Evolutionary conservation across 1,140 invertebrate species (phyloP).

Genomic region (Zaprionus davidi): DNA sequence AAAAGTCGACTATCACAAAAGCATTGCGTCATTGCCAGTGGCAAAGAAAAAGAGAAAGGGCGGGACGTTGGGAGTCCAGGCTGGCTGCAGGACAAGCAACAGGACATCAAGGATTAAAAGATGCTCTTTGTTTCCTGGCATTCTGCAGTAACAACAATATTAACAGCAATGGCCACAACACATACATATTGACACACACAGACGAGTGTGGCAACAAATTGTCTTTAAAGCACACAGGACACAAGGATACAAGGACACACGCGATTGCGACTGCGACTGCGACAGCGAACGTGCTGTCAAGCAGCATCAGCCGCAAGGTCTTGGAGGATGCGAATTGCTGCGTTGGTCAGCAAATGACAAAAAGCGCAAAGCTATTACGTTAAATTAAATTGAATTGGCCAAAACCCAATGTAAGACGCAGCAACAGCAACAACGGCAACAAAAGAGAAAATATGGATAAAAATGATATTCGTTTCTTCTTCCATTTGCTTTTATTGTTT

Average conservation of each 20-base stretch:
- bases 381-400: slow-evolving; percentile 82
- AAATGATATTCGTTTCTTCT: slow-evolving; percentile 13
- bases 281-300: background rate
- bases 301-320: slow-evolving; percentile 6
- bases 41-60: slow-evolving; percentile 30
- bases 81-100: slow-evolving; percentile 50
- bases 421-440: slow-evolving; percentile 9
- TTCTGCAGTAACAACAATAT: slow-evolving; percentile 73
- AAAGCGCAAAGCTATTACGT: slow-evolving; percentile 83
- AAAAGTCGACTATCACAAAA: slow-evolving; percentile 35
- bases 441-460: slow-evolving; percentile 34
- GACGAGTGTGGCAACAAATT: slow-evolving; percentile 53
- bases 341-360: slow-evolving; percentile 72
- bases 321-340: slow-evolving; percentile 67
- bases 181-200: slow-evolving; percentile 32
- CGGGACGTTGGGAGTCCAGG: too few species aligned
- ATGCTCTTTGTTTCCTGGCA: slow-evolving; percentile 56
- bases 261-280: background rate
- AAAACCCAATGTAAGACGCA: slow-evolving; percentile 66
- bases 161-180: slow-evolving; percentile 31
- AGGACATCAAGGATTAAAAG: slow-evolving; percentile 80
- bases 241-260: slow-evolving; percentile 11
- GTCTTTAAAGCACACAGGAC: slow-evolving; percentile 37
- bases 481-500: slow-evolving; percentile 9
- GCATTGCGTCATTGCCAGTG: slow-evolving; percentile 53